These are phyloP conservation scores for Psilopsiagon aymara DNA, from an alignment of 2,113 vertebrate genomes.

Conservation along the genomic window DNA sequence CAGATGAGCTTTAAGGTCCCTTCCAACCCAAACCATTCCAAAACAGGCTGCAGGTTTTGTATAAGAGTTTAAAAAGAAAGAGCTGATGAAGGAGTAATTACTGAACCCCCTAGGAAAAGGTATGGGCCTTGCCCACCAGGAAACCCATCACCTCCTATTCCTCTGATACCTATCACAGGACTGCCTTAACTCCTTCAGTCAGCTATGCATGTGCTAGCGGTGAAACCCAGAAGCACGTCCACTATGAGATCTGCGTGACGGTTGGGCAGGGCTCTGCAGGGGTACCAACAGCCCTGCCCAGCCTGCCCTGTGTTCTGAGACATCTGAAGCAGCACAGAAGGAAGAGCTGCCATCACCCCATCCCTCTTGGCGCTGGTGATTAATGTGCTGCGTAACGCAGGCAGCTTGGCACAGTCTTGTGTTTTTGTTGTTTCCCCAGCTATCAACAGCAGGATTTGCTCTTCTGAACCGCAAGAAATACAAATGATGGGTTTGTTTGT, in stretches of 20 bases:
- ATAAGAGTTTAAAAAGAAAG: not conserved
- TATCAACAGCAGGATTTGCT: constrained; percentile 71
- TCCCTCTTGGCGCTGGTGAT: not conserved
- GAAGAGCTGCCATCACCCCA: not conserved
- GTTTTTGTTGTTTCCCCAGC: constrained; percentile 47
- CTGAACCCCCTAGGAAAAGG: not conserved
- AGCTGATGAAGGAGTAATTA: not conserved
- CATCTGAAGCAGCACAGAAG: fast-evolving
- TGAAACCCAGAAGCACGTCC: not conserved
- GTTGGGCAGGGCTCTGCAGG: not conserved
- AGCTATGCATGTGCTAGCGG: not conserved
- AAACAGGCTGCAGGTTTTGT: not conserved
- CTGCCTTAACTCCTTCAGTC: not conserved
- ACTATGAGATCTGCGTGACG: fast-evolving
- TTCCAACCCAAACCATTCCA: not conserved
- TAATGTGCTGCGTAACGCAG: not conserved
- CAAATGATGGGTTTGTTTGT: constrained; percentile 78
- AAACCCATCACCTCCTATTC: not conserved
- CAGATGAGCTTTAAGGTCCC: not conserved
- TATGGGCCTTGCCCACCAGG: not conserved
- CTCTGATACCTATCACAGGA: fast-evolving
- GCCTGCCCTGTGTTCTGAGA: not conserved
- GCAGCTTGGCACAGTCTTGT: constrained; percentile 22
- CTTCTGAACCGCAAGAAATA: constrained; percentile 72
- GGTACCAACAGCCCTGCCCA: not conserved